Evolutionary conservation across 2,888 invertebrate species (phyloP).

Genomic region (Cephus pulcher): DNA sequence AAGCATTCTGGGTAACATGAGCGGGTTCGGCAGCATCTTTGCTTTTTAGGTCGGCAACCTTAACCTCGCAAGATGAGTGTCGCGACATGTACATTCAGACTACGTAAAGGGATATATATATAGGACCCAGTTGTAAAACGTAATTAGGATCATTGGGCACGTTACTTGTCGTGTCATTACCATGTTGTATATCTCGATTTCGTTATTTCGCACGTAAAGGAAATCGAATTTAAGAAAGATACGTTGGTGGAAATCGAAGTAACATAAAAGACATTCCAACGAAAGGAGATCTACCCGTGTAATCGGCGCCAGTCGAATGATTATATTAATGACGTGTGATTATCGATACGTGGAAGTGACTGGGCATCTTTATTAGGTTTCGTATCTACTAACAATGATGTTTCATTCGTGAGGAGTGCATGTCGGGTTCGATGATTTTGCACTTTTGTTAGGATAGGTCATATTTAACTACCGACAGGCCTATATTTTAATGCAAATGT

Average conservation of each 20-base stretch:
- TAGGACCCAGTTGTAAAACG: not conserved
- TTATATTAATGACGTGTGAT: slow-evolving; percentile 23
- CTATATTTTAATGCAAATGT: slow-evolving; percentile 11
- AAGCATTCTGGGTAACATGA: slow-evolving; percentile 36
- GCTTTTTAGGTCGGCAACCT: not conserved
- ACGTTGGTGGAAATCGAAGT: not conserved
- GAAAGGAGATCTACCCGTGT: slow-evolving; percentile 6
- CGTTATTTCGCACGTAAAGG: not conserved
- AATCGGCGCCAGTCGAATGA: slow-evolving; percentile 20
- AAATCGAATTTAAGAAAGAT: not conserved
- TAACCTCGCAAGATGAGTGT: not conserved
- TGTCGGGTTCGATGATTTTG: slow-evolving; percentile 32
- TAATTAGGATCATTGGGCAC: not conserved
- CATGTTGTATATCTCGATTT: not conserved
- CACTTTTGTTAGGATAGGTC: slow-evolving; percentile 40
- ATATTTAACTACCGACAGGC: slow-evolving; percentile 18
- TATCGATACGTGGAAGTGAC: slow-evolving; percentile 29
- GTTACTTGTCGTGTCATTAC: not conserved
- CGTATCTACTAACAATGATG: slow-evolving; percentile 24
- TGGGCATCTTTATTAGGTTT: slow-evolving; percentile 25
- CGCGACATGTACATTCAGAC: not conserved
- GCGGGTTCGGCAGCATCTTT: slow-evolving; percentile 38
- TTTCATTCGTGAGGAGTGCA: slow-evolving; percentile 14
- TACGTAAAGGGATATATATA: not conserved
- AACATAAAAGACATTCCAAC: not conserved